These are phyloP conservation scores for Amblyopsis rosae DNA, from an alignment of 2,113 vertebrate genomes.

Conservation along the genomic window DNA sequence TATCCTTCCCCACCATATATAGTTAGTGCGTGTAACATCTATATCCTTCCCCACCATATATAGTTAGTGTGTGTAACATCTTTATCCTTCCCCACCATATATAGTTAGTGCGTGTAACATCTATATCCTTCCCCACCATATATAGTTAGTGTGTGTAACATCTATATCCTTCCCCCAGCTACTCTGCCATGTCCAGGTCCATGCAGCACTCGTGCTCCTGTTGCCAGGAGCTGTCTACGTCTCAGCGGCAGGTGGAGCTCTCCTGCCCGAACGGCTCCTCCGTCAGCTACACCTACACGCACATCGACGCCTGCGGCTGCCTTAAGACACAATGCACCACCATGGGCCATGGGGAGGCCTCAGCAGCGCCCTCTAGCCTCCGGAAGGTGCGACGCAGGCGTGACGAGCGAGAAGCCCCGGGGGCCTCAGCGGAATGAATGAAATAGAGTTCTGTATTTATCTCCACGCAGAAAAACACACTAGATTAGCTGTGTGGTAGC, in stretches of 20 bases:
- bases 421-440: too few relatives aligned
- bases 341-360: not conserved
- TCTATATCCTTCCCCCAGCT: constrained; percentile 42
- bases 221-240: constrained; percentile 61
- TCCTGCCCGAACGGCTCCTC: constrained; percentile 49
- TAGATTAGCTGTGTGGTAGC: not conserved
- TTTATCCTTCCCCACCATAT: not conserved
- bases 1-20: too few relatives aligned
- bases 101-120: not conserved
- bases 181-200: constrained; percentile 29
- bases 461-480: not conserved
- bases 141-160: not conserved
- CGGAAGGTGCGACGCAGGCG: constrained; percentile 14
- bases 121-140: not conserved
- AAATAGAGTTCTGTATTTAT: too few relatives aligned
- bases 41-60: not conserved
- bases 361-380: not conserved
- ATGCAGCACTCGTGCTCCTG: constrained; percentile 68
- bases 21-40: not conserved
- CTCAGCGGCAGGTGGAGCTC: constrained; percentile 49
- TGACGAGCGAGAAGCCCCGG: too few relatives aligned
- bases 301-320: constrained; percentile 65
- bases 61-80: not conserved
- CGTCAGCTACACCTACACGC: constrained; percentile 55
- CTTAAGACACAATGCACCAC: constrained; percentile 45